Evolutionary conservation across 2,113 vertebrate species (phyloP).

Genomic region (Passer montanus): DNA sequence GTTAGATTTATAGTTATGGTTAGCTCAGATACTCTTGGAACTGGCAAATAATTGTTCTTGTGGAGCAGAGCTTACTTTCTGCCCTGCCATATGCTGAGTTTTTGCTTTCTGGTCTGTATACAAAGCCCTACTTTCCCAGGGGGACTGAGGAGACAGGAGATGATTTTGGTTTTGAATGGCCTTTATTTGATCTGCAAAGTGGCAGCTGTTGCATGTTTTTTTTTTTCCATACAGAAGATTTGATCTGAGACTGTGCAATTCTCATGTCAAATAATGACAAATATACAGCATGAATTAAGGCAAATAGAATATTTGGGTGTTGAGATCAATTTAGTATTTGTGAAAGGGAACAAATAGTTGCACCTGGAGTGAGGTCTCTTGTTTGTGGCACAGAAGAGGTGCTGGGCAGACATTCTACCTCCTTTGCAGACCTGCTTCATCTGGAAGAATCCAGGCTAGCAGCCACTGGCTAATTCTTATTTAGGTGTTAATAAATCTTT

Average conservation of each 20-base stretch:
- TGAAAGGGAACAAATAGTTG: neutral
- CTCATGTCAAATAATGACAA: neutral
- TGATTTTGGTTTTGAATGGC: neutral
- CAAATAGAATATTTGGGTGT: neutral
- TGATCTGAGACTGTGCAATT: neutral
- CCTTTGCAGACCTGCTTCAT: neutral
- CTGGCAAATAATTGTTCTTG: neutral
- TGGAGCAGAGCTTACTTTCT: neutral
- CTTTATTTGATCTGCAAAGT: neutral
- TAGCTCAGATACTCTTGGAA: neutral
- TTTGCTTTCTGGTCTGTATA: neutral
- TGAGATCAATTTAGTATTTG: neutral
- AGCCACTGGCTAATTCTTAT: neutral
- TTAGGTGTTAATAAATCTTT: neutral
- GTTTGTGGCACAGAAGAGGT: neutral
- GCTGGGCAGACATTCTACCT: neutral
- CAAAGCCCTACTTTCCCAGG: neutral
- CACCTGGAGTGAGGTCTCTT: neutral
- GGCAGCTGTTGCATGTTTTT: neutral
- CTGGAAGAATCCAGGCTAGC: neutral
- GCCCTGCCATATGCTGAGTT: neutral
- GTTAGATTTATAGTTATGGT: neutral
- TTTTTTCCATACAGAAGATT: neutral
- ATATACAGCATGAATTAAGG: neutral
- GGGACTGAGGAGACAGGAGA: neutral